Evolutionary conservation across 1,140 invertebrate species (phyloP).

Genomic region (Polypedilum vanderplanki): DNA sequence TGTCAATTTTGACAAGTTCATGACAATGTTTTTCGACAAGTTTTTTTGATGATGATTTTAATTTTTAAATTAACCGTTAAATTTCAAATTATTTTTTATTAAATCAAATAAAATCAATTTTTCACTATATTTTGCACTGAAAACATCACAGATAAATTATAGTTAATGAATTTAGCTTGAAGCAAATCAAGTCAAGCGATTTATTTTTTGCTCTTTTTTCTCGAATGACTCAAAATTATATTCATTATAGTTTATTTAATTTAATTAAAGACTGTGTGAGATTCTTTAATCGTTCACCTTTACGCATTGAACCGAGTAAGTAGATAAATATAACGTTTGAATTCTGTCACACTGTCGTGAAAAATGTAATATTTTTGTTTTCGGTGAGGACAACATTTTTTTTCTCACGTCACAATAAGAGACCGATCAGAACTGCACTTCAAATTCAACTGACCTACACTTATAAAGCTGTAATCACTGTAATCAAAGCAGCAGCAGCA

Average conservation of each 20-base stretch:
- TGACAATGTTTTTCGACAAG: neutral
- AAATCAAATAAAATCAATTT: too few relatives aligned
- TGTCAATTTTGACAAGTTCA: neutral
- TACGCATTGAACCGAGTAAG: neutral
- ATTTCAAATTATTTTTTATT: too few relatives aligned
- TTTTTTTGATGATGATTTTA: too few relatives aligned
- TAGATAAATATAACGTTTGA: slow-evolving; percentile 14
- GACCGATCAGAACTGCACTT: slow-evolving; percentile 12
- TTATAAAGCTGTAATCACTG: neutral
- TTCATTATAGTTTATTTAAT: slow-evolving; percentile 20
- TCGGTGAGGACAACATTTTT: slow-evolving; percentile 15
- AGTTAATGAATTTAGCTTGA: slow-evolving; percentile 9
- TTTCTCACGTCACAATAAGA: neutral
- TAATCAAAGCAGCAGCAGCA: neutral
- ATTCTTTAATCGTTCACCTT: slow-evolving; percentile 8
- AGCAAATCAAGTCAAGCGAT: neutral
- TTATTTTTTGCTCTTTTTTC: neutral
- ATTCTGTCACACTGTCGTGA: neutral
- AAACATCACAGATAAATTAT: neutral
- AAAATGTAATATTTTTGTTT: neutral
- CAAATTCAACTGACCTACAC: slow-evolving; percentile 10
- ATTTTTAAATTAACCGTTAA: too few relatives aligned
- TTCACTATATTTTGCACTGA: too few relatives aligned
- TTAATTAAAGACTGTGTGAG: neutral
- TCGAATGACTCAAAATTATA: slow-evolving; percentile 5